These are phyloP conservation scores for Bryconaethiops microstoma DNA, from an alignment of 2,797 vertebrate species.

Conservation along the genomic window DNA sequence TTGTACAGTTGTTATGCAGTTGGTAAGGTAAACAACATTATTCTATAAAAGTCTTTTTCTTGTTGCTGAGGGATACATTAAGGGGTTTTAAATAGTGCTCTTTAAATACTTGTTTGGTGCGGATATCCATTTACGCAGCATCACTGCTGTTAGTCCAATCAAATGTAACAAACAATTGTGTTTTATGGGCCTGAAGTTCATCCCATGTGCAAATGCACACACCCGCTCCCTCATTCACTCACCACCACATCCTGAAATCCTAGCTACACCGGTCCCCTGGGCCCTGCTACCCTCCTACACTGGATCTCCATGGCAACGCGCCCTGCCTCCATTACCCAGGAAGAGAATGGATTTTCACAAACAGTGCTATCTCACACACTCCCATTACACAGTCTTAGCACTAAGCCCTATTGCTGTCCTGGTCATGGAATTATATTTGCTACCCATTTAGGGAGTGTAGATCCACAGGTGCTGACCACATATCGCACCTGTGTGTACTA, in stretches of 20 bases:
- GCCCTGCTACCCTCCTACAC: constrained; percentile 51
- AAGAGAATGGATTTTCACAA: constrained; percentile 38
- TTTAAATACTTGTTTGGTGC: neutral
- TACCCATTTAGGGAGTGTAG: neutral
- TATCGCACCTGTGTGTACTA: neutral
- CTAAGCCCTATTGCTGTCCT: constrained; percentile 5
- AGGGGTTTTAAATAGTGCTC: neutral
- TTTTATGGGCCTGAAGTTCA: neutral
- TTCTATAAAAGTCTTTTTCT: neutral
- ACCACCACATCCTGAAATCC: constrained; percentile 41
- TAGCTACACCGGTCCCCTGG: constrained; percentile 54
- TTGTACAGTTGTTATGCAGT: neutral
- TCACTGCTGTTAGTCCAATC: neutral
- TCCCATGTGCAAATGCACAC: neutral
- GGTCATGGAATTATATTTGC: constrained; percentile 1
- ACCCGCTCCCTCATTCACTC: constrained; percentile 34
- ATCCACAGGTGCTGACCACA: neutral
- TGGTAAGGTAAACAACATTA: neutral
- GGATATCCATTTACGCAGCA: constrained; percentile 9
- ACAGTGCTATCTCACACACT: constrained; percentile 22
- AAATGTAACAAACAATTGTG: neutral
- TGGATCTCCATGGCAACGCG: constrained; percentile 59
- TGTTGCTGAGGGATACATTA: neutral
- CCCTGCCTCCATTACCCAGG: constrained; percentile 51
- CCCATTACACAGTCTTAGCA: neutral